Evolutionary conservation across 2,113 vertebrate species (phyloP), one percentile per base, ranked within the genome.

Genomic region (Apeltes quadracus): DNA sequence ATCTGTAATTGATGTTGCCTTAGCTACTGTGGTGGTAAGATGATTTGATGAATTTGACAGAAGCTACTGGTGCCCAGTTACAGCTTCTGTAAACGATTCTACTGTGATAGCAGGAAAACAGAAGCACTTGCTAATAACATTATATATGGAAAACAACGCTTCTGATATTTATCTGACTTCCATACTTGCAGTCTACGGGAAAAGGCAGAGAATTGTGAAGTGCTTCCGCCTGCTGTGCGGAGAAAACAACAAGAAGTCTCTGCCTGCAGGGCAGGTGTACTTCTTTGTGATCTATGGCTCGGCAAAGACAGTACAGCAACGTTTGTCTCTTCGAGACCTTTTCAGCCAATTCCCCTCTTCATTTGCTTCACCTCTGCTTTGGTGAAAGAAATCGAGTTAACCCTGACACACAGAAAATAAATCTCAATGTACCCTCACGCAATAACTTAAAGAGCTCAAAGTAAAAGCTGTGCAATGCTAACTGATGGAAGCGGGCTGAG

Each of bases 401-500:
- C 15, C 4, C 3, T 2, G 20, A 61, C 61, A 50, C 29, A 32
- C 38, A 39, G 57, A 38, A 51, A 65, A 63, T 57, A 34, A 38
- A 23, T 67, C 58, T 62, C 44, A 69, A 41, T 56, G n/a, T 57
- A 57, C 29, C n/a, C 41, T 44, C 4, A 20, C 27, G 67, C 38
- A 76, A 13, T 22, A 50, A 70, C 50, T 67, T 36, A 4, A 78
- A 77, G 50, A 39, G 27, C 57, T 78, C n/a, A 75, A 61, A 84
- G 63, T 75, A 27, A 76, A 61, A 65, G 75, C 73, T 66, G 59
- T 61, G 76, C 61, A 66, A 66, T 72, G 76, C 82, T 79, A 80
- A 85, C 76, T 57, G 7, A 72, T 3, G 75, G 72, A 83, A 82
- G 79, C 80, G 71, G 83, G 85, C 88, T 89, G 90, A 92, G 90